Evolutionary conservation across 2,113 vertebrate species (phyloP).

Genomic region (Solea solea): DNA sequence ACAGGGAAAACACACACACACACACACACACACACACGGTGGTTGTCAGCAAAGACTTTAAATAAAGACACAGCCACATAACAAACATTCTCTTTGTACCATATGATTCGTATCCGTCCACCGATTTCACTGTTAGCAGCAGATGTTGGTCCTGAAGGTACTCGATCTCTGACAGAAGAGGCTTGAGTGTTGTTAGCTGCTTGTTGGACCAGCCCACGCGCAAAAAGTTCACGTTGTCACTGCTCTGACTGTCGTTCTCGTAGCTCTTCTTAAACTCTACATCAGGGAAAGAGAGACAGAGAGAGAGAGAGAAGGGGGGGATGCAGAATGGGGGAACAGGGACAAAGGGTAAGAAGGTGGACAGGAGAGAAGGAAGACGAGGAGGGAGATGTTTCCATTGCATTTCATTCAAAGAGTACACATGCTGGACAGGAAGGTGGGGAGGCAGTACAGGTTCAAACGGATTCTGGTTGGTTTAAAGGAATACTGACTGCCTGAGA

Average conservation of each 20-base stretch:
- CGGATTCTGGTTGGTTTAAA: slow-evolving; percentile 47
- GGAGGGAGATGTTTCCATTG: slow-evolving; percentile 41
- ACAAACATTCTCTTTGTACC: slow-evolving; percentile 76
- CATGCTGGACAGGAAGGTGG: slow-evolving; percentile 15
- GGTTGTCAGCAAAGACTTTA: not conserved
- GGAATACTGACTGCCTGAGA: slow-evolving; percentile 75
- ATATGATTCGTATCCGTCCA: slow-evolving; percentile 95
- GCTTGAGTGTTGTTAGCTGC: slow-evolving; percentile 95
- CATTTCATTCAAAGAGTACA: slow-evolving; percentile 52
- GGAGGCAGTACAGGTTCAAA: slow-evolving; percentile 46
- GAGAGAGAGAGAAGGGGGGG: slow-evolving; percentile 15
- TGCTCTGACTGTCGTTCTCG: slow-evolving; percentile 96
- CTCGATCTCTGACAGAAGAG: slow-evolving; percentile 96
- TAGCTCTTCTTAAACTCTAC: slow-evolving; percentile 97
- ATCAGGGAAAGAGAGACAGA: slow-evolving; percentile 18
- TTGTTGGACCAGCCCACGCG: slow-evolving; percentile 95
- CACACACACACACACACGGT: not conserved
- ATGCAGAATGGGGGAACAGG: not conserved
- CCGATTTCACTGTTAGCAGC: slow-evolving; percentile 93
- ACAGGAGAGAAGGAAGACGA: slow-evolving; percentile 23
- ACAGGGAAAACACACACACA: slow-evolving; percentile 5
- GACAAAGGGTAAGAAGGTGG: not conserved
- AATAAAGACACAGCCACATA: not conserved
- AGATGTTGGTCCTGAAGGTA: slow-evolving; percentile 98
- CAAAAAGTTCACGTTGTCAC: slow-evolving; percentile 96